phyloP scores from a whole-genome alignment of 2,888 invertebrate genomes.

The Caradrina kadenii region DNA sequence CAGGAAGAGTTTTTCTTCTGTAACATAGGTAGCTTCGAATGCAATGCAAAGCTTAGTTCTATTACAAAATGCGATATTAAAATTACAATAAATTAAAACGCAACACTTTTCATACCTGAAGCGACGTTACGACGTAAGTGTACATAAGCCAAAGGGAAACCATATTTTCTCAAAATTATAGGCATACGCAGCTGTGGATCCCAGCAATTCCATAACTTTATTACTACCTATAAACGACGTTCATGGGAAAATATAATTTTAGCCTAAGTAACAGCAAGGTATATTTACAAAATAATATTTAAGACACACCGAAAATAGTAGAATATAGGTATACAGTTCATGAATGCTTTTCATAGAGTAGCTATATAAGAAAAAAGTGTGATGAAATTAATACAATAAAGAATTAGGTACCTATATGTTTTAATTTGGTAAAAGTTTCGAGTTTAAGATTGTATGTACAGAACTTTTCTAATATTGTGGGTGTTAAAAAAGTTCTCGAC shows the following conservation, averaged over 20 bases:
- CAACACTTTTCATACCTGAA: slow-evolving; percentile 1
- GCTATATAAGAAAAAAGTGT: not conserved
- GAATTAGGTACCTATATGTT: no score
- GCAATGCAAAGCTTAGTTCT: not conserved
- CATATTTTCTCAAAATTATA: slow-evolving; percentile 33
- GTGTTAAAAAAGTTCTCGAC: no score
- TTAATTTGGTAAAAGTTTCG: not conserved
- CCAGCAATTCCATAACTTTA: slow-evolving; percentile 24
- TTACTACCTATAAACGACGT: slow-evolving; percentile 14
- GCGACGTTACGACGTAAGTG: slow-evolving; percentile 11
- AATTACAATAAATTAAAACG: not conserved
- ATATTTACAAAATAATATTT: not conserved
- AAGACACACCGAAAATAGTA: not conserved
- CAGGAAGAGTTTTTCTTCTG: not conserved
- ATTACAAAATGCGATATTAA: not conserved
- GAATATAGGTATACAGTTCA: no score
- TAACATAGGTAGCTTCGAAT: not conserved
- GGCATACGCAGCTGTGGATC: slow-evolving; percentile 20
- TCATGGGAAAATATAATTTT: slow-evolving; percentile 25
- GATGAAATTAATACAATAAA: not conserved
- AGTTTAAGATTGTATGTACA: no score
- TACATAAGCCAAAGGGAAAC: slow-evolving; percentile 17
- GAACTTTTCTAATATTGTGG: no score
- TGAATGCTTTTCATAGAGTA: not conserved
- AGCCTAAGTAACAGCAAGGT: not conserved